Percentiles rank a stretch among this genome's conserved stretches.
These are phyloP conservation scores for Eumacrocentrus americanus DNA, from an alignment of 2,888 invertebrate species.

Conservation along the genomic window DNA sequence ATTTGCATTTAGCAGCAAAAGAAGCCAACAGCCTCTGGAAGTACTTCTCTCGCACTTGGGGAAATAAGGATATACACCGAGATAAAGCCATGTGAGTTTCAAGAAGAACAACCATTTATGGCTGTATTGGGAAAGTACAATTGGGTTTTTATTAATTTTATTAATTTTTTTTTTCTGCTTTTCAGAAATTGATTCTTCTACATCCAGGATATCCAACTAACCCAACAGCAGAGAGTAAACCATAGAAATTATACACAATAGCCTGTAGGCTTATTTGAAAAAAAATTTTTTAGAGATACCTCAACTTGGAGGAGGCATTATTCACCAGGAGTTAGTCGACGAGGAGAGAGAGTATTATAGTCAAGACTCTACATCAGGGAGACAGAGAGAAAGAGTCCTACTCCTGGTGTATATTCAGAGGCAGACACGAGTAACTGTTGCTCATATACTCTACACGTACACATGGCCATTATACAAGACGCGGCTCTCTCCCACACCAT, in stretches of 20 bases:
- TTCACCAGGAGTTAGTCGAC: neutral
- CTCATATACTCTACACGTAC: conserved; percentile 34
- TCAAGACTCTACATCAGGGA: too few species aligned
- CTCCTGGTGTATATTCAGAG: neutral
- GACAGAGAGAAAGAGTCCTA: too few species aligned
- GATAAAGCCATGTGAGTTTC: conserved; percentile 36
- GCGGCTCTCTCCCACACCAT: conserved; percentile 51
- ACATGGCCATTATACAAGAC: conserved; percentile 41
- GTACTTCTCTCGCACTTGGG: conserved; percentile 30
- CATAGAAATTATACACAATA: too few species aligned
- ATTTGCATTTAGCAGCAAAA: conserved; percentile 36
- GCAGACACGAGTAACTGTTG: conserved; percentile 33
- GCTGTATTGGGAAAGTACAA: conserved; percentile 11
- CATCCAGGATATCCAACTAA: too few species aligned
- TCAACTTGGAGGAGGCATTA: too few species aligned
- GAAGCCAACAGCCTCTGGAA: conserved; percentile 23
- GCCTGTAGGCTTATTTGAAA: too few species aligned
- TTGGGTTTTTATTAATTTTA: neutral
- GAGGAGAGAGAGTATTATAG: neutral
- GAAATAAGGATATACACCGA: conserved; percentile 42
- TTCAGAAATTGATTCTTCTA: too few species aligned
- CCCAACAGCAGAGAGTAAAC: too few species aligned
- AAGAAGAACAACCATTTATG: conserved; percentile 17
- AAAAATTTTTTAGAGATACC: too few species aligned
- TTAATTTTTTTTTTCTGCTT: neutral